A percentile compares a stretch with the other conserved stretches of the same genome.
Evolutionary conservation across 2,888 invertebrate genomes (phyloP).

Genomic region (Actias luna): DNA sequence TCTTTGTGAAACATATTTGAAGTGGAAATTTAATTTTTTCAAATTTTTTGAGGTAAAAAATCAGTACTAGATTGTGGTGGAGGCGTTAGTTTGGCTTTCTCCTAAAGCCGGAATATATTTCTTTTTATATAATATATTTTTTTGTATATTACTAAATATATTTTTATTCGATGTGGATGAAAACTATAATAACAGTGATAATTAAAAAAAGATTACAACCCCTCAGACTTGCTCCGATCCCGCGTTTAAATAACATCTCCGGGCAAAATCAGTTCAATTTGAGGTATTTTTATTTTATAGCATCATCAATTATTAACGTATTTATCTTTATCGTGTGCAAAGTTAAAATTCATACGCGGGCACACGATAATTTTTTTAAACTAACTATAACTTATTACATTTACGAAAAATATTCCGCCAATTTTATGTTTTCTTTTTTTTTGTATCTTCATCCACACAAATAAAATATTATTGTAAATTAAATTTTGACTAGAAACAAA

Average conservation of each 20-base stretch:
- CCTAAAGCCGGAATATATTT: conserved; percentile 77
- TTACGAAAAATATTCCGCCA: not conserved
- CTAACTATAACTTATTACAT: not conserved
- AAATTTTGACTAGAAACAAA: conserved; percentile 79
- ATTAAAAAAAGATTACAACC: not conserved
- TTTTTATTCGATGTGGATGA: conserved; percentile 61
- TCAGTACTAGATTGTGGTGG: conserved; percentile 43
- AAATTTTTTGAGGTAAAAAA: not conserved
- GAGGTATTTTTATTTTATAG: not conserved
- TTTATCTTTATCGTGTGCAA: not conserved
- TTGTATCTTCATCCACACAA: conserved; percentile 49
- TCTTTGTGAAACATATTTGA: no score
- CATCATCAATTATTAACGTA: not conserved
- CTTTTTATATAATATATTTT: conserved; percentile 54
- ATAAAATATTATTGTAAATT: conserved; percentile 61
- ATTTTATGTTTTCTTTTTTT: conserved; percentile 25
- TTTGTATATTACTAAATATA: conserved; percentile 45
- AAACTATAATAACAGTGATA: not conserved
- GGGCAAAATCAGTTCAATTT: not conserved
- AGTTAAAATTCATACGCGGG: not conserved
- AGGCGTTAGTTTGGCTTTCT: conserved; percentile 69
- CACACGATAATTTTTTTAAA: not conserved
- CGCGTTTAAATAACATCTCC: not conserved
- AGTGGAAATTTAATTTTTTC: not conserved
- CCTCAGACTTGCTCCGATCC: not conserved